These are phyloP conservation scores for Drosophila insularis DNA, from an alignment of 1,140 invertebrate genomes.

Conservation along the genomic window DNA sequence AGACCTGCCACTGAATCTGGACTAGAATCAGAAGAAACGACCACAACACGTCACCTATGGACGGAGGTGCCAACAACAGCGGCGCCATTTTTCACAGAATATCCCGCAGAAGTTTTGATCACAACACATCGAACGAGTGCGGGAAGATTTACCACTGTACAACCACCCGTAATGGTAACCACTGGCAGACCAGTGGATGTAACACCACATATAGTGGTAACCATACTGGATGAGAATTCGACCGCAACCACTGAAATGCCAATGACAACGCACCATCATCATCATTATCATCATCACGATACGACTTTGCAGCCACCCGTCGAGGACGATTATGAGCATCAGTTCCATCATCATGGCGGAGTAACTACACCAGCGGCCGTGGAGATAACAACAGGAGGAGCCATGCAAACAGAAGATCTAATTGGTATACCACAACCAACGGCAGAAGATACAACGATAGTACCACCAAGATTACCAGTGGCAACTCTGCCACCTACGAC, in stretches of 20 bases:
- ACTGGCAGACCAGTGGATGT: constrained; percentile 3
- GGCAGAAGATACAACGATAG: constrained; percentile 26
- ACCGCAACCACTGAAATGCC: constrained; percentile 25
- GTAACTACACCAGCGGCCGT: constrained; percentile 35
- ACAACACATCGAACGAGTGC: constrained; percentile 68
- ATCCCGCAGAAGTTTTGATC: constrained; percentile 69
- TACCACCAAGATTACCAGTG: constrained; percentile 7
- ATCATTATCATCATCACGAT: constrained; percentile 39
- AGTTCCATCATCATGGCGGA: constrained; percentile 31
- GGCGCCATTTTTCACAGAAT: constrained; percentile 83
- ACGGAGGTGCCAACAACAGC: constrained; percentile 82
- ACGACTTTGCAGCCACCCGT: constrained; percentile 32
- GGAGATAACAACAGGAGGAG: constrained; percentile 49
- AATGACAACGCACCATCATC: constrained; percentile 37
- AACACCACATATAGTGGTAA: constrained; percentile 61
- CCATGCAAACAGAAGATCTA: constrained; percentile 68
- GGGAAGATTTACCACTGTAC: constrained; percentile 59
- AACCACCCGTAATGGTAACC: constrained; percentile 45
- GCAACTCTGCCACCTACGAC: neutral
- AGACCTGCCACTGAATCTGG: constrained; percentile 37
- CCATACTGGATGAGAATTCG: constrained; percentile 46
- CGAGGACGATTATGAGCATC: constrained; percentile 40
- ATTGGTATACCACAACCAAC: constrained; percentile 29
- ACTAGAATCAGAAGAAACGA: constrained; percentile 50
- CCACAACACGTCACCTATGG: constrained; percentile 59